These are phyloP conservation scores for Antheraea assamensis DNA, from an alignment of 2,888 invertebrate species.

Conservation along the genomic window DNA sequence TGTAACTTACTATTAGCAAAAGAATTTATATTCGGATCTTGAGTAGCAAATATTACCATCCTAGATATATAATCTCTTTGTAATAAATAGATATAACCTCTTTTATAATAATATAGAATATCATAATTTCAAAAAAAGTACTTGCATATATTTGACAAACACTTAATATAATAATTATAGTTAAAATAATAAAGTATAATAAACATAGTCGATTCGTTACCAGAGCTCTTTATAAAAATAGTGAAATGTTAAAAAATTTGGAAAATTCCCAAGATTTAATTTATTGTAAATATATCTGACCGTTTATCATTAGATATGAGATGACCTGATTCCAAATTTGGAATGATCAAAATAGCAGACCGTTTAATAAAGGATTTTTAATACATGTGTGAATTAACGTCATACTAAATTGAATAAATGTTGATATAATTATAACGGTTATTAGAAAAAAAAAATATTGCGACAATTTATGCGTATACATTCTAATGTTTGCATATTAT, in stretches of 20 bases:
- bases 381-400: background rate
- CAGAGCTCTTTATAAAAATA: background rate
- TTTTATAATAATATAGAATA: too few species aligned
- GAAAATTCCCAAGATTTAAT: constrained; percentile 30
- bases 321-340: constrained; percentile 31
- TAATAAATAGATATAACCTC: too few species aligned
- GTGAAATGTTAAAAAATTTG: constrained; percentile 23
- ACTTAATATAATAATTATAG: background rate
- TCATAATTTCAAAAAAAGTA: too few species aligned
- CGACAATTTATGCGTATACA: too few species aligned
- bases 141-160: too few species aligned
- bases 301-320: constrained; percentile 28
- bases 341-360: constrained; percentile 13
- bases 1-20: too few species aligned
- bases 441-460: background rate
- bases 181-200: too few species aligned
- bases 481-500: too few species aligned
- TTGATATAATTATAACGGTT: background rate
- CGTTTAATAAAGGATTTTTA: constrained; percentile 2
- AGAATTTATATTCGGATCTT: too few species aligned
- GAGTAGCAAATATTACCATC: too few species aligned
- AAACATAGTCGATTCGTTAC: background rate
- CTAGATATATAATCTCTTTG: too few species aligned
- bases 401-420: constrained; percentile 4
- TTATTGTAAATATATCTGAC: constrained; percentile 29